phyloP scores from a whole-genome alignment of 1,140 invertebrate genomes.

The Tenebrio molitor region DNA sequence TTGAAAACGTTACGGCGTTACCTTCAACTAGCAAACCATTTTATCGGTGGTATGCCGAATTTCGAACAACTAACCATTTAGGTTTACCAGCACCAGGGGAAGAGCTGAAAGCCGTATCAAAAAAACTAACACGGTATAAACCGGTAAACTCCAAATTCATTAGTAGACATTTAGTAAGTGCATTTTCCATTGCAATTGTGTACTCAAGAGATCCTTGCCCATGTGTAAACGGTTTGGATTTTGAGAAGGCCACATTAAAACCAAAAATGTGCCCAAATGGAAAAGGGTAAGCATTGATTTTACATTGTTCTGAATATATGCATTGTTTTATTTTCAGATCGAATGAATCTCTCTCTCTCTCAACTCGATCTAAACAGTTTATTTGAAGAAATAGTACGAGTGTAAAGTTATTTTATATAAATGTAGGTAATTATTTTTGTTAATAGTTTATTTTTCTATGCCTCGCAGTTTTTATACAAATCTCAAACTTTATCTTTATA shows the following conservation, averaged over 20 bases:
- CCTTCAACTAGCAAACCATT: background rate
- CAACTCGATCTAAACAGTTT: background rate
- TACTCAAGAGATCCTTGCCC: constrained; percentile 2
- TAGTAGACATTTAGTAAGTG: constrained; percentile 21
- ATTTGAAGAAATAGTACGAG: background rate
- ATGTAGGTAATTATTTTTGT: constrained; percentile 4
- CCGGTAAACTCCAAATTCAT: constrained; percentile 21
- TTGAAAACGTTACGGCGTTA: background rate
- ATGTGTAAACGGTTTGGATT: constrained; percentile 6
- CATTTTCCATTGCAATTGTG: constrained; percentile 2
- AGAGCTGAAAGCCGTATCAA: constrained; percentile 16
- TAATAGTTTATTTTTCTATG: too few species aligned
- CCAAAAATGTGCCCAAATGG: constrained; percentile 23
- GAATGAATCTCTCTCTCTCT: background rate
- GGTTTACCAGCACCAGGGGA: constrained; percentile 11
- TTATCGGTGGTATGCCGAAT: background rate
- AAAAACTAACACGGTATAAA: constrained; percentile 7
- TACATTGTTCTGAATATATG: constrained; percentile 33
- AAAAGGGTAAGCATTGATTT: constrained; percentile 33
- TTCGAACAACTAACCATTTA: constrained; percentile 1
- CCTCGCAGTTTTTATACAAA: too few species aligned
- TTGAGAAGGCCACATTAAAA: constrained; percentile 23
- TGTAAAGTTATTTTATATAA: constrained; percentile 12
- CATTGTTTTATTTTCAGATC: constrained; percentile 23
- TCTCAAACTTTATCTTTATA: too few species aligned